These are phyloP conservation scores for Seriola aureovittata DNA, from an alignment of 2,113 vertebrate species.

Conservation along the genomic window DNA sequence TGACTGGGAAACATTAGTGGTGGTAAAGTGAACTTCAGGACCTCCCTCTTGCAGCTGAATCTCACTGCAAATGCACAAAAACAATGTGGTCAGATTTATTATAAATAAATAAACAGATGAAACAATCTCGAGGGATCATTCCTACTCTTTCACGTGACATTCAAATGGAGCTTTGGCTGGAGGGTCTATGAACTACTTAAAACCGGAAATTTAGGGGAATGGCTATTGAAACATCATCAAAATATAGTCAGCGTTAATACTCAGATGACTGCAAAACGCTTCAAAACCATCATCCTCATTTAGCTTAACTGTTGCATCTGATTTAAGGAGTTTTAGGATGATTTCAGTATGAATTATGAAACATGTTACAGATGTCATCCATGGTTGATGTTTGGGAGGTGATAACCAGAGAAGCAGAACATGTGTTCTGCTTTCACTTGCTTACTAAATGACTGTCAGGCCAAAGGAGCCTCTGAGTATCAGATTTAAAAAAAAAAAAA, in stretches of 20 bases:
- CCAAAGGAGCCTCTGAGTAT: slow-evolving; percentile 46
- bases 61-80: slow-evolving; percentile 25
- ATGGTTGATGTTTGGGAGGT: slow-evolving; percentile 3
- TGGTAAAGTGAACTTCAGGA: neutral
- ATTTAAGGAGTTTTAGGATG: slow-evolving; percentile 68
- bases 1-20: neutral
- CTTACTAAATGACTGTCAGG: slow-evolving; percentile 42
- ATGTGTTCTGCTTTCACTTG: slow-evolving; percentile 44
- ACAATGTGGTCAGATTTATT: slow-evolving; percentile 34
- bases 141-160: slow-evolving; percentile 42
- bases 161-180: slow-evolving; percentile 71
- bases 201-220: slow-evolving; percentile 51
- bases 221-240: slow-evolving; percentile 52
- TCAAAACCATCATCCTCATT: slow-evolving; percentile 72
- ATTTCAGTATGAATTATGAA: slow-evolving; percentile 33
- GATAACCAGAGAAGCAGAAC: slow-evolving; percentile 6
- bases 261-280: slow-evolving; percentile 61
- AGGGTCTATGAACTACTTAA: slow-evolving; percentile 58
- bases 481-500: slow-evolving; percentile 7
- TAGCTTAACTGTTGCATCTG: slow-evolving; percentile 67
- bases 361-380: neutral
- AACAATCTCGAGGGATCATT: slow-evolving; percentile 58
- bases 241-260: slow-evolving; percentile 58
- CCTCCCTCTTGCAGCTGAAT: neutral
- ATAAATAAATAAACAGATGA: slow-evolving; percentile 23